A percentile compares a stretch with the other conserved stretches of the same genome.
Evolutionary conservation across 1,140 invertebrate genomes (phyloP).

Genomic region (Zaprionus inermis): DNA sequence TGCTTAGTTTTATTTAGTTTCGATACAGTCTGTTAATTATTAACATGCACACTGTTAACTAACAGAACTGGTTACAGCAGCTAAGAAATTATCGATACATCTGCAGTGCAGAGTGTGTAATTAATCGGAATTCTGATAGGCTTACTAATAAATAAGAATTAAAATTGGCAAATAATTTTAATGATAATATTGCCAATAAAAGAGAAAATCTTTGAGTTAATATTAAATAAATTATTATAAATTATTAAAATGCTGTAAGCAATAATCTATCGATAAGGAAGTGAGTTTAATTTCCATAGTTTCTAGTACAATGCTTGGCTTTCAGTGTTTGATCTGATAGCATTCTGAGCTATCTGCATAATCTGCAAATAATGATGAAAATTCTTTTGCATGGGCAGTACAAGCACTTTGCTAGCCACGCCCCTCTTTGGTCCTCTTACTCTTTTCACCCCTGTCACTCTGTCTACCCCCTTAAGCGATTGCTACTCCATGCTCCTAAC

Average conservation of each 20-base stretch:
- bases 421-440: not conserved
- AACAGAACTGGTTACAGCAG: not conserved
- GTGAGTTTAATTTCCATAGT: not conserved
- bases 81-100: not conserved
- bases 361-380: not conserved
- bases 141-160: too few relatives aligned
- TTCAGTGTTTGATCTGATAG: not conserved
- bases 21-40: not conserved
- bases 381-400: constrained; percentile 4
- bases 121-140: too few relatives aligned
- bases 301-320: too few relatives aligned
- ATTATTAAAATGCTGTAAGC: too few relatives aligned
- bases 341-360: not conserved
- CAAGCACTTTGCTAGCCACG: constrained; percentile 9
- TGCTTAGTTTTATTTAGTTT: not conserved
- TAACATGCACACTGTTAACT: not conserved
- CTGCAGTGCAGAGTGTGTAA: not conserved
- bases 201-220: too few relatives aligned
- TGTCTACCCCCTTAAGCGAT: not conserved
- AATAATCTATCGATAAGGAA: not conserved
- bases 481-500: constrained; percentile 2
- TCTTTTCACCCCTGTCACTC: not conserved
- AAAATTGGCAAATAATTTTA: too few relatives aligned
- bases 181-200: too few relatives aligned
- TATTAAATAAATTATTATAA: too few relatives aligned